Percentiles rank a stretch among this genome's conserved stretches.
phyloP scores from a whole-genome alignment of 2,113 vertebrate genomes.

The Archilochus colubris region DNA sequence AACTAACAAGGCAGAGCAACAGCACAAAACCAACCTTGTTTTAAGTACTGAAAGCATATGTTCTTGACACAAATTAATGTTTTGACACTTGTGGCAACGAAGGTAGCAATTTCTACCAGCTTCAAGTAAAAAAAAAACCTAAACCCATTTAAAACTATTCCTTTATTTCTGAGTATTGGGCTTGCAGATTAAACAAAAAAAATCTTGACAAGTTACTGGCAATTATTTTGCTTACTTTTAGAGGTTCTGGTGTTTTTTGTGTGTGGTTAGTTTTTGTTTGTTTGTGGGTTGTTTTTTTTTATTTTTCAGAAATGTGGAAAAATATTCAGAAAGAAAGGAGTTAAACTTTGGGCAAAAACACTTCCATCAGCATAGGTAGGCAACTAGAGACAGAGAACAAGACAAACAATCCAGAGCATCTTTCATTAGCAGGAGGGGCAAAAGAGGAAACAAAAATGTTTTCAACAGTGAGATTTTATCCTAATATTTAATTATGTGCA shows the following conservation, averaged over 20 bases:
- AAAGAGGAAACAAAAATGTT: neutral
- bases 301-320: neutral
- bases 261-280: no score
- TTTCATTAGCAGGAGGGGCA: neutral
- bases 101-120: neutral
- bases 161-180: neutral
- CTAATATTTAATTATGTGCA: neutral
- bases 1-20: constrained; percentile 53
- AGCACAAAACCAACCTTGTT: constrained; percentile 73
- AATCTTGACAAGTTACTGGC: neutral
- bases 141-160: neutral
- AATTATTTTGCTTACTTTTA: neutral
- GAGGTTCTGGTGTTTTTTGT: neutral
- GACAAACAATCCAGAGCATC: neutral
- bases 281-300: no score
- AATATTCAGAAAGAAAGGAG: neutral
- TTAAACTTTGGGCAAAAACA: neutral
- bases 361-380: neutral
- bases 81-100: constrained; percentile 29
- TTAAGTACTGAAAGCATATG: constrained; percentile 75
- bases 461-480: neutral
- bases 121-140: neutral
- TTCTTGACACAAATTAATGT: constrained; percentile 62
- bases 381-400: neutral
- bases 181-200: neutral